Percentiles rank a stretch among this genome's conserved stretches.
Evolutionary conservation across 2,888 invertebrate species (phyloP).

Genomic region (Hirtodrosophila trivittata): DNA sequence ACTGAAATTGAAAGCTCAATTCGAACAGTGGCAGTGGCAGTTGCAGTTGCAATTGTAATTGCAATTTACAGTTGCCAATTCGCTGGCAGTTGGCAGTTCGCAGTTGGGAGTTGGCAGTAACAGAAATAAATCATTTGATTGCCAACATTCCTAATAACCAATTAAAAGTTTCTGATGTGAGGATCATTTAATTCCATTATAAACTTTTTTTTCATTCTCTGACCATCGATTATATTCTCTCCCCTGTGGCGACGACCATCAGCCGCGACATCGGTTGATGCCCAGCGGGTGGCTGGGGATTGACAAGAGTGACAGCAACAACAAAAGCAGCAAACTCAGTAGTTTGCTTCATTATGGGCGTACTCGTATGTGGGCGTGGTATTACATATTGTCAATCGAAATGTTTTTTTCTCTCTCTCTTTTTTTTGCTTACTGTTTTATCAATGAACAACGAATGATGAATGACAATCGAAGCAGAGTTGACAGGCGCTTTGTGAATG

Average conservation of each 20-base stretch:
- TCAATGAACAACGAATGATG: slow-evolving; percentile 48
- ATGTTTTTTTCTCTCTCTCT: neutral
- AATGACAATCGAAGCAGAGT: slow-evolving; percentile 35
- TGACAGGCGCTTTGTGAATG: slow-evolving; percentile 3
- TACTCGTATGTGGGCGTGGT: slow-evolving; percentile 18
- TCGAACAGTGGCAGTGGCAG: slow-evolving; percentile 31
- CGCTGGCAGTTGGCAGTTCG: neutral
- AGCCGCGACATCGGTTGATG: too few relatives aligned
- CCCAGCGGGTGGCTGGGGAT: neutral
- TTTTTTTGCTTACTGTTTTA: slow-evolving; percentile 22
- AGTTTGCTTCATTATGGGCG: slow-evolving; percentile 20
- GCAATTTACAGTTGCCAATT: neutral
- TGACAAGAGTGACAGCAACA: slow-evolving; percentile 22
- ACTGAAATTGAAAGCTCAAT: slow-evolving; percentile 43
- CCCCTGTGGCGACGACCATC: too few relatives aligned
- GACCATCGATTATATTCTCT: slow-evolving; percentile 36
- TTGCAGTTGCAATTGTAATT: slow-evolving; percentile 34
- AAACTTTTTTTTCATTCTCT: slow-evolving; percentile 34
- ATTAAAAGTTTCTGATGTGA: slow-evolving; percentile 63
- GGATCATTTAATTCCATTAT: slow-evolving; percentile 45
- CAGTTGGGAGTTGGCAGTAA: neutral
- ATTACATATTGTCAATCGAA: slow-evolving; percentile 18
- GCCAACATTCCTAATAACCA: slow-evolving; percentile 55
- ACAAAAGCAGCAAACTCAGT: slow-evolving; percentile 12
- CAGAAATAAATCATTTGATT: slow-evolving; percentile 39